These are phyloP conservation scores for Genyomyrus donnyi DNA, from an alignment of 2,113 vertebrate genomes.

Conservation along the genomic window DNA sequence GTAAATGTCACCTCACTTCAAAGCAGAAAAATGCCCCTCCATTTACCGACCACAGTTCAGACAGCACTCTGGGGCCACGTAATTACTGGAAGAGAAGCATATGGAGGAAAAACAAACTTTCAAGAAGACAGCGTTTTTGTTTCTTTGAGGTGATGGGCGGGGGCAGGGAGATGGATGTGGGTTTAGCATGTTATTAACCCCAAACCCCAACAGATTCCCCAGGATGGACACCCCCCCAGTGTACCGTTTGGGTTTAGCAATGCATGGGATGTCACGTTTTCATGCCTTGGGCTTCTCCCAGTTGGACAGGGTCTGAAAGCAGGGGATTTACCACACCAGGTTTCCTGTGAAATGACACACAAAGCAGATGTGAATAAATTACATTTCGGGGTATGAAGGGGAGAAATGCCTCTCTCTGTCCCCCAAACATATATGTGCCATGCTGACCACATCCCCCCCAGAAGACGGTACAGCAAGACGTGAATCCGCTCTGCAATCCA, in stretches of 20 bases:
- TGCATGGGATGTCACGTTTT: neutral
- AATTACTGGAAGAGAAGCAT: conserved; percentile 25
- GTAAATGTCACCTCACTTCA: neutral
- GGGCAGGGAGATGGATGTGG: conserved; percentile 33
- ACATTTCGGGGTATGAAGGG: conserved; percentile 21
- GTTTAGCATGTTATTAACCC: conserved; percentile 36
- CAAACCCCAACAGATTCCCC: conserved; percentile 31
- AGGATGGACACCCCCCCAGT: conserved; percentile 11
- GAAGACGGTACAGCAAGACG: neutral
- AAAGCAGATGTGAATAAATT: conserved; percentile 18
- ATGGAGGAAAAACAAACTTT: conserved; percentile 18
- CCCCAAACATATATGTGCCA: neutral
- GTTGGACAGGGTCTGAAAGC: neutral
- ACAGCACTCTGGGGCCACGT: neutral
- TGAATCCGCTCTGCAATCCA: neutral
- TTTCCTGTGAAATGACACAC: conserved; percentile 13
- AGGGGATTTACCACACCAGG: neutral
- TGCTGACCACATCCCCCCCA: neutral
- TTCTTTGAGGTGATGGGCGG: conserved; percentile 39
- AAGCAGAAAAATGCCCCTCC: neutral
- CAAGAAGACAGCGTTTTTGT: conserved; percentile 43
- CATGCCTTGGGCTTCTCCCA: neutral
- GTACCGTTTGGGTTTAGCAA: neutral
- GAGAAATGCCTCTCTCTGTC: neutral
- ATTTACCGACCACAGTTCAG: neutral